phyloP scores from a whole-genome alignment of 2,888 invertebrate species.

The Coleophora flavipennella region DNA sequence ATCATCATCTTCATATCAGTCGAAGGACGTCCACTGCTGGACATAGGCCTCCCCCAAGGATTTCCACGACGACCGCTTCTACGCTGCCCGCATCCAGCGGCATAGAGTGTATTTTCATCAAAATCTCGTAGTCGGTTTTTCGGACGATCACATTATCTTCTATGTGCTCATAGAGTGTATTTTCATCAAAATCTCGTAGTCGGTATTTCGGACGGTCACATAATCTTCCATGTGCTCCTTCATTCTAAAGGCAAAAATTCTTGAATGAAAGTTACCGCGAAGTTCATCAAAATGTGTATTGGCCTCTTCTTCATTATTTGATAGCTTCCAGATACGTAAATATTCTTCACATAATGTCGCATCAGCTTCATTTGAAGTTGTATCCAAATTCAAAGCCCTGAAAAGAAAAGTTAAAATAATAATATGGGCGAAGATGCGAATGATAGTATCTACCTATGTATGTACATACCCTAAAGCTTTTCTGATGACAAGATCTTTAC shows the following conservation, averaged over 20 bases:
- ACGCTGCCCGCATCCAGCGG: too few species aligned
- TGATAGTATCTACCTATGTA: neutral
- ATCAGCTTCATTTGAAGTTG: constrained; percentile 31
- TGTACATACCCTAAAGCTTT: constrained; percentile 42
- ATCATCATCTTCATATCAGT: too few species aligned
- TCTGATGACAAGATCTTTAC: constrained; percentile 35
- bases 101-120: too few species aligned
- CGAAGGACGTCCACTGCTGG: too few species aligned
- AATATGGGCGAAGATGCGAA: neutral
- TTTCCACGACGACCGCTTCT: too few species aligned
- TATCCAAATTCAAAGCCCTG: constrained; percentile 50
- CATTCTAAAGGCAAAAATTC: neutral
- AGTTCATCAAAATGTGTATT: constrained; percentile 40
- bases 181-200: too few species aligned
- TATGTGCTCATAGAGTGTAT: too few species aligned
- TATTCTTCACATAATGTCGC: constrained; percentile 49
- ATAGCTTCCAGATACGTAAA: constrained; percentile 31
- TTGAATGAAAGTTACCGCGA: constrained; percentile 32
- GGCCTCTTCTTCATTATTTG: constrained; percentile 25
- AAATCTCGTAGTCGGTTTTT: too few species aligned
- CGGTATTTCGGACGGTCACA: too few species aligned
- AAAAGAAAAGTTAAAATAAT: constrained; percentile 14
- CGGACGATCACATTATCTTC: too few species aligned
- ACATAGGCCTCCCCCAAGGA: too few species aligned
- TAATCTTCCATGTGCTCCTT: too few species aligned